Conservation (phyloP, 2,113 vertebrate genomes). For the Coreoperca whiteheadi region DNA sequence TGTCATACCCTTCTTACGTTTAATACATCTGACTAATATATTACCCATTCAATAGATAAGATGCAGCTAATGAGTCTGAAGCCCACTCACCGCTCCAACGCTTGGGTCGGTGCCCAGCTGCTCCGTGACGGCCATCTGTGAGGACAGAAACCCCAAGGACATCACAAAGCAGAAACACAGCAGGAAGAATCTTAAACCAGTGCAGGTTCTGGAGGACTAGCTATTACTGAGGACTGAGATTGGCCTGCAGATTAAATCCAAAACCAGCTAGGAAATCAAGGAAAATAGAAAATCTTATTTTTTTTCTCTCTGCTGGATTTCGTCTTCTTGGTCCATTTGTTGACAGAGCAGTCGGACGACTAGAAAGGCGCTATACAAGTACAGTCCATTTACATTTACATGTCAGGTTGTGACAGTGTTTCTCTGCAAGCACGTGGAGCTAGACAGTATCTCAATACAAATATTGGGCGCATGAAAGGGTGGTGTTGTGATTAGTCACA, state of each 20-base stretch:
- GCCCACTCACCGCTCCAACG: slow-evolving; percentile 17
- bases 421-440: no score
- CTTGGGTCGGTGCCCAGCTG: not conserved
- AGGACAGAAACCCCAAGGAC: not conserved
- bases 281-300: no score
- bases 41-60: not conserved
- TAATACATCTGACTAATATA: not conserved
- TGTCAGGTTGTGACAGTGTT: no score
- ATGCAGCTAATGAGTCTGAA: not conserved
- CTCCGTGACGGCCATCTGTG: not conserved
- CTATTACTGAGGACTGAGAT: no score
- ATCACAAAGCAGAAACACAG: not conserved
- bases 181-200: not conserved
- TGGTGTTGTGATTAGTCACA: not conserved
- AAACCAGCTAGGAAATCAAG: no score
- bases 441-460: no score
- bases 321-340: no score
- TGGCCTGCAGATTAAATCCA: no score
- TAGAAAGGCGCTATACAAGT: no score
- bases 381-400: no score
- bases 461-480: not conserved
- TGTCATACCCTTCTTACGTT: not conserved
- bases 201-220: not conserved
- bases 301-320: no score
- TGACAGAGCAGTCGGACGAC: no score